Percentiles rank a stretch among this genome's conserved stretches.
Conservation (phyloP, 2,113 vertebrate species). For the Sprattus sprattus region DNA sequence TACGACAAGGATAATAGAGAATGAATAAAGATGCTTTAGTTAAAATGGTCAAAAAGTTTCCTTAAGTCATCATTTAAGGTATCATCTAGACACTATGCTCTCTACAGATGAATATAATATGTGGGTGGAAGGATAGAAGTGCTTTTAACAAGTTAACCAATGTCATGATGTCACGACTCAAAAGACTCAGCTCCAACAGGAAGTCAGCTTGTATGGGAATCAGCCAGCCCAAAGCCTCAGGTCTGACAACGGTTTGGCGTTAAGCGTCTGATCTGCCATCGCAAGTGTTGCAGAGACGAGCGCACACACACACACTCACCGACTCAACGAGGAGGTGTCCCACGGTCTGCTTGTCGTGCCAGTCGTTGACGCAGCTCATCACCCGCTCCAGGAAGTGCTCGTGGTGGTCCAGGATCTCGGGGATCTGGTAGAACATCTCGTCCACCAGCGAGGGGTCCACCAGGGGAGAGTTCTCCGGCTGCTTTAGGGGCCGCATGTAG, state of each 20-base stretch:
- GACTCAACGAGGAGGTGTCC: slow-evolving; percentile 91
- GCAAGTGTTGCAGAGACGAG: not conserved
- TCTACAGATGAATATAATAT: not conserved
- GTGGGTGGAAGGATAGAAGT: not conserved
- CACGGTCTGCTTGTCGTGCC: slow-evolving; percentile 92
- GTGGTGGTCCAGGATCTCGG: slow-evolving; percentile 94
- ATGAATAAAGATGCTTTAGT: not conserved
- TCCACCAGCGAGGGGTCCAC: slow-evolving; percentile 93
- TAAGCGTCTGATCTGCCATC: not conserved
- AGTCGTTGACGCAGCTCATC: slow-evolving; percentile 83
- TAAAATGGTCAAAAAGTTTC: not conserved
- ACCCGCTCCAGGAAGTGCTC: slow-evolving; percentile 95
- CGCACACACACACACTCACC: slow-evolving; percentile 70
- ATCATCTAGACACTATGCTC: not conserved
- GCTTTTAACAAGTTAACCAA: not conserved
- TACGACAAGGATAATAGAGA: not conserved
- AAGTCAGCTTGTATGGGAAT: not conserved
- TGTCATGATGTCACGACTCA: too few species aligned
- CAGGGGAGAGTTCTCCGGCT: slow-evolving; percentile 84
- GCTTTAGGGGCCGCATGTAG: slow-evolving; percentile 97
- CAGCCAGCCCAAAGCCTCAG: not conserved
- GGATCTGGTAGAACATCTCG: slow-evolving; percentile 97
- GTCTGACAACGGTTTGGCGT: not conserved
- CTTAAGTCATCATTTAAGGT: not conserved
- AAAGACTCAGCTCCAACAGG: not conserved